Base-by-base conservation (phyloP, 2,113 vertebrate genomes). In the Larimichthys polyactis region DNA sequence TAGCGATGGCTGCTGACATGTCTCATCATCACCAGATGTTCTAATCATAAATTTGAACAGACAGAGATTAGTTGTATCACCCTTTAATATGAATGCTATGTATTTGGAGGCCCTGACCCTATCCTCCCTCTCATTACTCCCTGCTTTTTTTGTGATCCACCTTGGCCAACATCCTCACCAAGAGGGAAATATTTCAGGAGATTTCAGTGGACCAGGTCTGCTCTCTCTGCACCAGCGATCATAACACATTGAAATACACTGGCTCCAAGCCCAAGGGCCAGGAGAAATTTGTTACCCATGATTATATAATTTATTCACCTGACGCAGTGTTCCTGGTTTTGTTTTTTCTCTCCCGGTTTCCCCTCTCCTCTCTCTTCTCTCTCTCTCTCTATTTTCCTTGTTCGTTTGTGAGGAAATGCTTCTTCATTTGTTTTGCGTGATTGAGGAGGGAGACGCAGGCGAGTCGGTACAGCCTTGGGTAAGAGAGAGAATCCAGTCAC, bases 341-440 rank as follows among this genome's bases (percentile, higher is more conserved):
- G 44, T 5, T 59, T 76, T 75, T n/a, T 44, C 29, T 48, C 48
- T 14, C 22, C 54, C 54, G 0, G 12, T 54, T 12, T 67, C 29
- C 63, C 29, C 63, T 36, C 58, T 44, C 20, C 12, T 49, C 46
- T 60, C 63, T 36, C 58, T 44, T 12, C 12, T 49, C 46, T 60
- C 55, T 63, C n/a, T n/a, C 46, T 79, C 58, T 54, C 71, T 58
- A 5, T 82, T 74, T 84, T 67, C 60, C 79, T 78, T 78, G 75
- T 89, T 90, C 77, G 81, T 88, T 90, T 89, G 80, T 20, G 54
- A 63, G 75, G 54, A 76, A 83, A 83, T 68, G 58, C 58, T 48
- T 89, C 85, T 84, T 71, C 87, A 85, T 93, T 90, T 84, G 78
- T 85, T 87, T 83, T 62, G 68, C 55, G 64, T 85, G 88, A 85